These are phyloP conservation scores for Acleris emargana DNA, from an alignment of 2,888 invertebrate genomes.

Conservation along the genomic window DNA sequence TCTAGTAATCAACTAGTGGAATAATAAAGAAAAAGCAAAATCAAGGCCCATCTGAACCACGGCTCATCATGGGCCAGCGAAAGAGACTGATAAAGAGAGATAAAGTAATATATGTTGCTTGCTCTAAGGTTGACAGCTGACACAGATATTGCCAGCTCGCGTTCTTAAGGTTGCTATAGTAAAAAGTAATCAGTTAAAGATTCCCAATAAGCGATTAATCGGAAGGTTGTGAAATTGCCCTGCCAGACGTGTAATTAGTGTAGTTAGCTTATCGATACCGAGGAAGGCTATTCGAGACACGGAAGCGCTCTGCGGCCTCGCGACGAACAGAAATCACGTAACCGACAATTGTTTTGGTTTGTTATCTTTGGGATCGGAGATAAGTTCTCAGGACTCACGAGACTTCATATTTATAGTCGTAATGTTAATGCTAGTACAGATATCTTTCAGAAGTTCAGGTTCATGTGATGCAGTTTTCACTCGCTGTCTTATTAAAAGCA, in stretches of 20 bases:
- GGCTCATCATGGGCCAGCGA: no score
- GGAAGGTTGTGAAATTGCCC: slow-evolving; percentile 45
- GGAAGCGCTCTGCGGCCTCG: slow-evolving; percentile 54
- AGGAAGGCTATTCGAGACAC: slow-evolving; percentile 51
- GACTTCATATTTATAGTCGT: neutral
- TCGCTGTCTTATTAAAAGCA: no score
- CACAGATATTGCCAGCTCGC: no score
- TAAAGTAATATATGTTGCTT: no score
- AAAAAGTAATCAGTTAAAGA: slow-evolving; percentile 25
- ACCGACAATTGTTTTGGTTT: slow-evolving; percentile 43
- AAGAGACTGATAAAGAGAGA: no score
- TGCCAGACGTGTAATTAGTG: slow-evolving; percentile 39
- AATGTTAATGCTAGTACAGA: neutral
- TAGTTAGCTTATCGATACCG: slow-evolving; percentile 42
- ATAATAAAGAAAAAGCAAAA: no score
- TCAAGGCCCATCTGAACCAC: no score
- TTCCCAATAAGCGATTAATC: slow-evolving; percentile 39
- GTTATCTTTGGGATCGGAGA: slow-evolving; percentile 24
- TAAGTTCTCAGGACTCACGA: neutral
- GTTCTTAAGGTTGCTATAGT: neutral
- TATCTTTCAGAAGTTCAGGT: no score
- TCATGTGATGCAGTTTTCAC: no score
- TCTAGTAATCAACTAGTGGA: no score
- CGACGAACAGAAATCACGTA: slow-evolving; percentile 56
- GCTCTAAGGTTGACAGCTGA: no score